phyloP scores from a whole-genome alignment of 2,888 invertebrate genomes.

The Meta bourneti region DNA sequence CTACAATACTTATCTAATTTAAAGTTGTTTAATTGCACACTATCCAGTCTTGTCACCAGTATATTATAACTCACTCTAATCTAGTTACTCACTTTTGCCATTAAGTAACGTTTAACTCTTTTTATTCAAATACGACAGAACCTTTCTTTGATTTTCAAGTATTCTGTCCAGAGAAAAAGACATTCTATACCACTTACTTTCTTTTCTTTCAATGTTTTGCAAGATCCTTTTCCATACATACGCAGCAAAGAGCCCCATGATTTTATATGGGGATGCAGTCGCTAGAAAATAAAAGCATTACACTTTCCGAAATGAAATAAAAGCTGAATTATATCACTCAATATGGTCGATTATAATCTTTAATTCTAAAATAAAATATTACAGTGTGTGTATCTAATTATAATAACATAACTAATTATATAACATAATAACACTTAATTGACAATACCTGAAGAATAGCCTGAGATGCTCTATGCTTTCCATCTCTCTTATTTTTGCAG shows the following conservation, averaged over 20 bases:
- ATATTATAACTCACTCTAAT: too few species aligned
- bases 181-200: slow-evolving; percentile 82
- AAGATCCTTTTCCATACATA: slow-evolving; percentile 94
- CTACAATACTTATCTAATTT: too few species aligned
- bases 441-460: slow-evolving; percentile 89
- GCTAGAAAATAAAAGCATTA: slow-evolving; percentile 82
- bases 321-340: background rate
- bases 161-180: too few species aligned
- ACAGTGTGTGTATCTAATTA: background rate
- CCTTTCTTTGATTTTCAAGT: too few species aligned
- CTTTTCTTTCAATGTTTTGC: slow-evolving; percentile 94
- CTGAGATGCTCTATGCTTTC: slow-evolving; percentile 97
- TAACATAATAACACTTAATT: background rate
- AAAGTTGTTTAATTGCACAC: too few species aligned
- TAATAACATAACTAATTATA: too few species aligned
- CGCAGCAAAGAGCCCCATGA: slow-evolving; percentile 97
- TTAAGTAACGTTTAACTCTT: too few species aligned
- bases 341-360: background rate
- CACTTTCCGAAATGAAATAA: background rate
- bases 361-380: background rate
- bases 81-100: too few species aligned
- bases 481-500: slow-evolving; percentile 97
- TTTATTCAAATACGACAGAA: too few species aligned
- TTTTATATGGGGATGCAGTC: slow-evolving; percentile 94
- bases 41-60: too few species aligned